These are phyloP conservation scores for Drosophila tropicalis DNA, from an alignment of 1,140 invertebrate genomes.

Conservation along the genomic window DNA sequence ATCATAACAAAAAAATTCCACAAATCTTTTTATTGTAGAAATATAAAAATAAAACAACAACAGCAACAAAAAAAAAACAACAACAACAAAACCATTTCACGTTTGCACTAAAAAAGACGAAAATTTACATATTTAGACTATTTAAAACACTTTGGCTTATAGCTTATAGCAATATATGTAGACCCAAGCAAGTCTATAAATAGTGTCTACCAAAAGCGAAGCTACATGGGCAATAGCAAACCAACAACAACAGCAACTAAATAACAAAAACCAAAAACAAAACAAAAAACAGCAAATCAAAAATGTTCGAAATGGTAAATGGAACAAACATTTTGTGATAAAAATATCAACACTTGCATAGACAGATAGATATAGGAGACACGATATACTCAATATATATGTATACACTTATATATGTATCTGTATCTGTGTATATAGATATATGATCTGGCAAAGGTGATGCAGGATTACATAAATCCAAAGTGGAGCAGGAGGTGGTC, in stretches of 20 bases:
- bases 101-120: constrained; percentile 31
- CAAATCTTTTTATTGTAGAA: neutral
- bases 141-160: constrained; percentile 58
- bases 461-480: constrained; percentile 52
- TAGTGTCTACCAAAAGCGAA: constrained; percentile 44
- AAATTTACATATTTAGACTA: constrained; percentile 67
- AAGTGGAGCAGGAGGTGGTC: constrained; percentile 38
- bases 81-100: constrained; percentile 15
- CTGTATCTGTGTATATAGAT: constrained; percentile 24
- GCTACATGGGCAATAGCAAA: constrained; percentile 11
- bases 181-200: constrained; percentile 55
- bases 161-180: constrained; percentile 49
- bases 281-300: constrained; percentile 61
- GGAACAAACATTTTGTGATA: constrained; percentile 65
- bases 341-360: constrained; percentile 36
- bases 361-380: constrained; percentile 37
- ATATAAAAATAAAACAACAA: neutral
- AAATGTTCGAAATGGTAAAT: constrained; percentile 64
- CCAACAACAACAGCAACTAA: constrained; percentile 37
- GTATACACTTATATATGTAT: neutral
- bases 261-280: constrained; percentile 5
- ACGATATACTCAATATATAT: constrained; percentile 22
- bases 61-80: neutral
- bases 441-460: constrained; percentile 53
- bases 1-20: constrained; percentile 6